phyloP scores from a whole-genome alignment of 2,888 invertebrate genomes.

The Dorcus hopei region DNA sequence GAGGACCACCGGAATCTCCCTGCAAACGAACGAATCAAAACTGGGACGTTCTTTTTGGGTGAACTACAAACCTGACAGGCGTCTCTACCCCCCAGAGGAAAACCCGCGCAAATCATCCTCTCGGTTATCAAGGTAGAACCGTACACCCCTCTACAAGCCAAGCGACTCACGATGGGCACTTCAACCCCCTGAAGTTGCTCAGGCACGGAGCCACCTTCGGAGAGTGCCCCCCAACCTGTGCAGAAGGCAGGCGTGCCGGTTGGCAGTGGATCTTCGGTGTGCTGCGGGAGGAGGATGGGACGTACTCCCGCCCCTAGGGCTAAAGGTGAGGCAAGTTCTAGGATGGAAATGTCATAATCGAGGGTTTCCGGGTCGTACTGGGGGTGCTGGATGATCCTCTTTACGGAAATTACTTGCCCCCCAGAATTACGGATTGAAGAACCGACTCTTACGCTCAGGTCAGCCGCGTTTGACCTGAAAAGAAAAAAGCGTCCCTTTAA shows the following conservation, averaged over 20 bases:
- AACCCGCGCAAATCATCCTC: slow-evolving; percentile 57
- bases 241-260: slow-evolving; percentile 6
- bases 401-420: slow-evolving; percentile 10
- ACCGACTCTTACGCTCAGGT: slow-evolving; percentile 18
- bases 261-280: background rate
- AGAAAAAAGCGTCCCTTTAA: background rate
- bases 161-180: slow-evolving; percentile 21
- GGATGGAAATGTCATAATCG: slow-evolving; percentile 21
- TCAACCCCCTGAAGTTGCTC: slow-evolving; percentile 20
- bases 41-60: too few species aligned
- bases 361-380: slow-evolving; percentile 10
- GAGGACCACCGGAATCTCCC: slow-evolving; percentile 73
- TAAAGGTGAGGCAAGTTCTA: slow-evolving; percentile 8
- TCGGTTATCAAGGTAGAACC: slow-evolving; percentile 36
- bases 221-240: slow-evolving; percentile 19
- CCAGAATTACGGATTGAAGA: slow-evolving; percentile 15
- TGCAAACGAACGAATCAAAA: background rate
- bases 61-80: slow-evolving; percentile 8
- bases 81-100: slow-evolving; percentile 6
- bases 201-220: slow-evolving; percentile 15
- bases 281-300: slow-evolving; percentile 3
- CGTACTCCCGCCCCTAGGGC: background rate
- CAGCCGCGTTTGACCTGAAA: background rate
- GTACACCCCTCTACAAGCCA: slow-evolving; percentile 20
- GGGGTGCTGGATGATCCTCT: slow-evolving; percentile 15